Evolutionary conservation across 2,113 vertebrate genomes (phyloP).

Genomic region (Scalopus aquaticus): DNA sequence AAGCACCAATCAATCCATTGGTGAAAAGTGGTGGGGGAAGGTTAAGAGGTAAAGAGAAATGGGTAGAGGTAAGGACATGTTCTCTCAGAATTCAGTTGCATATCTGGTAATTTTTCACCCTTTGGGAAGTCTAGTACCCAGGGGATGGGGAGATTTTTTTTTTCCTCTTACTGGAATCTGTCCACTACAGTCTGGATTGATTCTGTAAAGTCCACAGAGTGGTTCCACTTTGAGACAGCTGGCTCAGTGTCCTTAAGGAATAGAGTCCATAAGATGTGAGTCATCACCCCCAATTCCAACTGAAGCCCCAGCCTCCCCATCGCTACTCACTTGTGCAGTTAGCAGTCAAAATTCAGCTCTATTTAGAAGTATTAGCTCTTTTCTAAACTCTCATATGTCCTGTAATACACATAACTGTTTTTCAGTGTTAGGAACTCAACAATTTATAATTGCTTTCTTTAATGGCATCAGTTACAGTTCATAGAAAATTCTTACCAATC

Average conservation of each 20-base stretch:
- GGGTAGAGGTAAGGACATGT: accelerated
- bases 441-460: background rate
- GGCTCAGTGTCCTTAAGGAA: no score
- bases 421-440: background rate
- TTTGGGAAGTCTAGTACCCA: background rate
- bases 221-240: background rate
- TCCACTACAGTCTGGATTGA: background rate
- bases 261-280: background rate
- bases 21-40: background rate
- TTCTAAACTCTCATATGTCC: background rate
- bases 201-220: background rate
- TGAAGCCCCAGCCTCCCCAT: background rate
- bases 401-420: background rate
- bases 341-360: background rate
- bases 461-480: background rate
- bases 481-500: background rate
- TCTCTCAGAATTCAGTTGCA: background rate
- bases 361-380: background rate
- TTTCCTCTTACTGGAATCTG: background rate
- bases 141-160: background rate
- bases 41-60: background rate
- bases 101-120: background rate
- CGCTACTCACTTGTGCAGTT: background rate
- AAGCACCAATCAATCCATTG: background rate
- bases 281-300: background rate